A percentile compares a stretch with the other conserved stretches of the same genome.
Conservation (phyloP, 2,113 vertebrate genomes). For the Maccullochella peelii region DNA sequence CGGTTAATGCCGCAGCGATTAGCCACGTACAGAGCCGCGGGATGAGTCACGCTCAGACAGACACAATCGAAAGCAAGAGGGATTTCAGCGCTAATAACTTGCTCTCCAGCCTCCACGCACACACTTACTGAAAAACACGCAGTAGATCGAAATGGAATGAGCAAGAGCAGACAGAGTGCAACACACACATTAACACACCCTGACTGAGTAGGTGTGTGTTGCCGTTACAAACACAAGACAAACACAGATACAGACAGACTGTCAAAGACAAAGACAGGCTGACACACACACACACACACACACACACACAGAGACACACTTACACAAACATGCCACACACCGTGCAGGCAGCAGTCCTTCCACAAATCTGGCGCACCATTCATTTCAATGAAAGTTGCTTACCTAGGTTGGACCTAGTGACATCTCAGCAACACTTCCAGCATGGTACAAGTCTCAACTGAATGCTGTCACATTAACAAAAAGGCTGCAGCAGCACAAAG, state of each 20-base stretch:
- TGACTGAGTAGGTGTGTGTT: conserved; percentile 63
- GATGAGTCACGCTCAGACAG: conserved; percentile 73
- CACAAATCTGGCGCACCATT: neutral
- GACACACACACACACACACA: conserved; percentile 15
- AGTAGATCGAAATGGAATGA: conserved; percentile 18
- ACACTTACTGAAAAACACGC: conserved; percentile 14
- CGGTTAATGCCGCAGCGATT: conserved; percentile 60
- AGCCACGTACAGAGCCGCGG: conserved; percentile 10
- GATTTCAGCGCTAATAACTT: conserved; percentile 54
- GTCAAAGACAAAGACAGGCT: conserved; percentile 36
- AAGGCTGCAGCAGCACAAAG: too few relatives aligned
- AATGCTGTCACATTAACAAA: too few relatives aligned
- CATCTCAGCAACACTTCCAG: too few relatives aligned
- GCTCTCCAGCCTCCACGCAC: conserved; percentile 29
- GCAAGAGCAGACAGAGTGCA: conserved; percentile 47
- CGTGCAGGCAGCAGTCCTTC: neutral
- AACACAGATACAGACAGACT: conserved; percentile 21
- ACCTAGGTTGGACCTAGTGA: too few relatives aligned
- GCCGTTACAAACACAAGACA: conserved; percentile 37
- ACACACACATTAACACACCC: conserved; percentile 64
- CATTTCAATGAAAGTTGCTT: too few relatives aligned
- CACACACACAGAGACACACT: conserved; percentile 11
- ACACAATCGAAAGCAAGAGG: conserved; percentile 79
- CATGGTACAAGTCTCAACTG: too few relatives aligned
- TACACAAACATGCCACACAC: conserved; percentile 18